Base-by-base conservation (phyloP, 2,797 vertebrate genomes). In the Pteropus rufus region DNA sequence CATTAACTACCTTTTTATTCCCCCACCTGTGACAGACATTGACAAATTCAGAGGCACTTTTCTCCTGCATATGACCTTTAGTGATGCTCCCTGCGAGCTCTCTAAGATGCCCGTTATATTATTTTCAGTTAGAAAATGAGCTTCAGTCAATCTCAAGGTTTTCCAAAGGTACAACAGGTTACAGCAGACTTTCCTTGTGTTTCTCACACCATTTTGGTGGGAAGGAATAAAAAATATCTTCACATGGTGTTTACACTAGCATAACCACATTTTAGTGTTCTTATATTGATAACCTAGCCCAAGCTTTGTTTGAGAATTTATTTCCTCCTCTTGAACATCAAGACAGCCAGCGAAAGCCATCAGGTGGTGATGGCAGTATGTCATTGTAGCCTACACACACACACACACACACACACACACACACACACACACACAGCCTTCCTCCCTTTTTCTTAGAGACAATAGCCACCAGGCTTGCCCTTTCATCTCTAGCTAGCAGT, bases 41-140 rank as follows among this genome's bases (percentile, higher is more conserved):
- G 36, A 89, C 26, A 26, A 93, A 82, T 31, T 69, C 39, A 29
- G 82, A 92, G 87, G 34, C 49, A 19, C 49, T 56, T 90, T 93
- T 54, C 67, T 89, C 70, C 72, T 8, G 46, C 67, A 41, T 49
- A 82, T 95, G 94, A 93, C 93, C 84, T 91, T 82, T 70, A 31
- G 24, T 31, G 62, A 65, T 24, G 56, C 81, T 81, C 6, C 65
- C 87, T 73, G 90, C 83, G 73, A 46, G 90, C 72, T 80, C 23
- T 75, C 64, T 72, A 34, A 85, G 94, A 60, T 52, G 36, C n/a
- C 39, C 2, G 16, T 34, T 16, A 1, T 10, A 36, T 76, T 52
- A 72, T 44, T 75, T 81, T 89, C 64, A 41, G 90, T 52, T 87
- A 4, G 29, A 62, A 88, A 94, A 60, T 31, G 76, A 81, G 65